Evolutionary conservation across 1,140 invertebrate genomes (phyloP).

Genomic region (Papilio aristodemus): DNA sequence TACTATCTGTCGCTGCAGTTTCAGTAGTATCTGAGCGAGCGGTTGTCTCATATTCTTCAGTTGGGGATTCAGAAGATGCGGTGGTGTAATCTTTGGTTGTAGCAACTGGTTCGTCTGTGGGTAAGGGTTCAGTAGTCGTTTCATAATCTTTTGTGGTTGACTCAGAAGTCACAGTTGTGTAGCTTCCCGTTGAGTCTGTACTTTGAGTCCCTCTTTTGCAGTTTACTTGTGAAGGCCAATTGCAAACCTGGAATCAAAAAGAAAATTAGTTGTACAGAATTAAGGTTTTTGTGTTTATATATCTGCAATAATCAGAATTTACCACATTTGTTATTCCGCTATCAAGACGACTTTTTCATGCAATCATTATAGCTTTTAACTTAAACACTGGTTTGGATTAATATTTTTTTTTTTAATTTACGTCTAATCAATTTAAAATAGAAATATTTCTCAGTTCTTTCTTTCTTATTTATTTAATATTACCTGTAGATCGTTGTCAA

Average conservation of each 20-base stretch:
- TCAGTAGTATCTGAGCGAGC: background rate
- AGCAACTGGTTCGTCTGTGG: slow-evolving; percentile 21
- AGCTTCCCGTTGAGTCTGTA: background rate
- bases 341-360: too few species aligned
- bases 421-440: too few species aligned
- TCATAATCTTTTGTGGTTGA: slow-evolving; percentile 6
- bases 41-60: background rate
- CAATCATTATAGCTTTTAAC: too few species aligned
- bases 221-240: slow-evolving; percentile 43
- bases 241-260: slow-evolving; percentile 42
- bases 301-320: too few species aligned
- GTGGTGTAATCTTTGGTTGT: slow-evolving; percentile 6
- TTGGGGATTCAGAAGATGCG: background rate
- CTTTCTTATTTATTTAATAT: background rate
- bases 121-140: slow-evolving; percentile 1
- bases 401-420: too few species aligned
- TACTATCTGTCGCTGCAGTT: background rate
- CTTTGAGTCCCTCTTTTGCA: slow-evolving; percentile 34
- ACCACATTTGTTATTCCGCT: too few species aligned
- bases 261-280: too few species aligned
- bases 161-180: background rate
- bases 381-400: too few species aligned
- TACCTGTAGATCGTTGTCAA: slow-evolving; percentile 64
- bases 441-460: too few species aligned
- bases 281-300: too few species aligned